These are phyloP conservation scores for Drosophila ezoana DNA, from an alignment of 2,888 invertebrate genomes.

Conservation along the genomic window DNA sequence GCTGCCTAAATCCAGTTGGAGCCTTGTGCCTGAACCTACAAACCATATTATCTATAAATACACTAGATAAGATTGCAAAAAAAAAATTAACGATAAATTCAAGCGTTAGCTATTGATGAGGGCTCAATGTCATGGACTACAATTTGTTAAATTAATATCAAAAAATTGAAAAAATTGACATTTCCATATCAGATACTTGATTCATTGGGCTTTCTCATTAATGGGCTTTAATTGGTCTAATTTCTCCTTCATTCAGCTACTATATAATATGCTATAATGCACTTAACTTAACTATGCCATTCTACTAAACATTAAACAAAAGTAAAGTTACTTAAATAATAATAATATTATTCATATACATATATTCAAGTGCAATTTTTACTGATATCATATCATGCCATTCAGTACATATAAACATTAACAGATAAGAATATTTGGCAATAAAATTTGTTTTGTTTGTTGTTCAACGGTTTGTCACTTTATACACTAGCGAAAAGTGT, in stretches of 20 bases:
- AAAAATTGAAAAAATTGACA: neutral
- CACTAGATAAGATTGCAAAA: neutral
- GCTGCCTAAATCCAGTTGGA: neutral
- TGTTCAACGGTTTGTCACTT: neutral
- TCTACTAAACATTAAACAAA: too few relatives aligned
- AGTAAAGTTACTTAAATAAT: too few relatives aligned
- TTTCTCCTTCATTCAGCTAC: too few relatives aligned
- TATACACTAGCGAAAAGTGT: neutral
- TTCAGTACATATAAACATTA: neutral
- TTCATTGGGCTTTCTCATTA: too few relatives aligned
- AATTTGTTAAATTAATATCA: neutral
- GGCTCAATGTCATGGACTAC: neutral
- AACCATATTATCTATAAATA: neutral
- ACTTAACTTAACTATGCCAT: too few relatives aligned
- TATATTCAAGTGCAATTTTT: neutral
- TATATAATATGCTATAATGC: too few relatives aligned
- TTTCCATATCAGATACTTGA: too few relatives aligned
- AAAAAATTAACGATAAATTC: neutral
- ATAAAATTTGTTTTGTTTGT: neutral
- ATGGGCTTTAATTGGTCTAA: too few relatives aligned
- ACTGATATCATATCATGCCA: neutral
- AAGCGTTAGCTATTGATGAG: neutral
- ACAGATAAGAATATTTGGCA: neutral
- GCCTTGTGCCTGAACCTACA: too few relatives aligned
- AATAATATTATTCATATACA: too few relatives aligned